Base-by-base conservation (phyloP, 2,797 vertebrate species). In the Nasua narica region DNA sequence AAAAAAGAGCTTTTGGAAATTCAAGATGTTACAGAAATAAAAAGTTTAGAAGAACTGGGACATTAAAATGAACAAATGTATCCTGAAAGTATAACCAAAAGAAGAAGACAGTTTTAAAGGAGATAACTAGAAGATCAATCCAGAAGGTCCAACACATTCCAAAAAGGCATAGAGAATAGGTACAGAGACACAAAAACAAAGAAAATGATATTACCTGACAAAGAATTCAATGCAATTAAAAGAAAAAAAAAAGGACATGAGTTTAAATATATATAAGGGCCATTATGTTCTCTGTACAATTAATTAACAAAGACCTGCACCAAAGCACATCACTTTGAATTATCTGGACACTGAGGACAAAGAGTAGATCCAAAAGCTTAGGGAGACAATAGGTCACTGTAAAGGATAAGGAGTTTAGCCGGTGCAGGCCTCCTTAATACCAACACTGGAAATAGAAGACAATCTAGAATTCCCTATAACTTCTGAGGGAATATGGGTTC, bases 21-120 rank as follows among this genome's bases (percentile, higher is more conserved):
- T 90, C 25, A 92, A 91, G 86, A 91, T 76, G n/a, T 56, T 88
- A 87, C 13, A 82, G 77, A 67, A 90, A 91, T 81, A 87, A 60
- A 86, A 50, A 32, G 52, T 62, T 81, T 79, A 95, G 46, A 56
- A 85, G 32, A 27, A 86, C 25, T n/a, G 6, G 21, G 18, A 12
- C 40, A 88, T 72, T 84, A 85, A 90, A 85, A 84, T 58, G 23
- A 81, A 14, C 23, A 87, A 92, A 90, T 60, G 54, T 60, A 60
- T 5, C 5, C 13, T 25, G 3, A 85, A 92, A 90, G 10, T 58
- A 77, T 46, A 92, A 92, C 35, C 35, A 40, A 84, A 89, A 87
- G 25, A 87, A 1, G 18, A 60, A 79, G 77, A 87, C 3, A 35
- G 10, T 58, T 67, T 77, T 40, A 76, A 1, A n/a, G 25, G 87